Conservation (phyloP, 2,888 invertebrate species). For the Pegoplata infirma region DNA sequence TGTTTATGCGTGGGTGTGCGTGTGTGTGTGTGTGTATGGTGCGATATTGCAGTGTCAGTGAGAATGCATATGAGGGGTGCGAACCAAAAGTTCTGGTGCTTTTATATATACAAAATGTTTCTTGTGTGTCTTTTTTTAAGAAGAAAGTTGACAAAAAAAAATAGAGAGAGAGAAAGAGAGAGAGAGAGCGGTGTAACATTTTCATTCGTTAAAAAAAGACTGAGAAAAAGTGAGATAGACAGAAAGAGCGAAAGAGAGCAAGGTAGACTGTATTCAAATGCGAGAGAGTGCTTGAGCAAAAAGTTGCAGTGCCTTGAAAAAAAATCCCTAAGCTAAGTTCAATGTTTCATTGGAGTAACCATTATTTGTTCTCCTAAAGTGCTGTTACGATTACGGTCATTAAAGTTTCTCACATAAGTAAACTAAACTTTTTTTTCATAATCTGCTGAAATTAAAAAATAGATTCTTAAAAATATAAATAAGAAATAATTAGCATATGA, state of each 20-base stretch:
- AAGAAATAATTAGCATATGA: slow-evolving; percentile 27
- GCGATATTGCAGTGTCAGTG: slow-evolving; percentile 25
- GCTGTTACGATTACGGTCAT: slow-evolving; percentile 47
- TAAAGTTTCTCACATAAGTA: slow-evolving; percentile 32
- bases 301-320: slow-evolving; percentile 59
- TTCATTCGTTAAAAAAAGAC: not conserved
- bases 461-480: slow-evolving; percentile 43
- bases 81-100: slow-evolving; percentile 29
- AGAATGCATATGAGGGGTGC: slow-evolving; percentile 34
- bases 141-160: not conserved
- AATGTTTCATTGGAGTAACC: slow-evolving; percentile 8
- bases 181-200: slow-evolving; percentile 6
- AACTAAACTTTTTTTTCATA: slow-evolving; percentile 30
- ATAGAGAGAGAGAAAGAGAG: slow-evolving; percentile 5
- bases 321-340: slow-evolving; percentile 56
- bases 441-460: slow-evolving; percentile 48
- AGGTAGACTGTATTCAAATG: slow-evolving; percentile 49
- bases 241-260: slow-evolving; percentile 24
- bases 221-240: slow-evolving; percentile 6
- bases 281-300: slow-evolving; percentile 66
- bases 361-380: slow-evolving; percentile 38
- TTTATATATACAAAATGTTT: slow-evolving; percentile 22
- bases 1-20: not conserved
- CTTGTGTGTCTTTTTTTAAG: slow-evolving; percentile 22
- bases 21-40: not conserved